A percentile compares a stretch with the other conserved stretches of the same genome.
Evolutionary conservation across 2,888 invertebrate genomes (phyloP).

Genomic region (Oxyteleia sp.): DNA sequence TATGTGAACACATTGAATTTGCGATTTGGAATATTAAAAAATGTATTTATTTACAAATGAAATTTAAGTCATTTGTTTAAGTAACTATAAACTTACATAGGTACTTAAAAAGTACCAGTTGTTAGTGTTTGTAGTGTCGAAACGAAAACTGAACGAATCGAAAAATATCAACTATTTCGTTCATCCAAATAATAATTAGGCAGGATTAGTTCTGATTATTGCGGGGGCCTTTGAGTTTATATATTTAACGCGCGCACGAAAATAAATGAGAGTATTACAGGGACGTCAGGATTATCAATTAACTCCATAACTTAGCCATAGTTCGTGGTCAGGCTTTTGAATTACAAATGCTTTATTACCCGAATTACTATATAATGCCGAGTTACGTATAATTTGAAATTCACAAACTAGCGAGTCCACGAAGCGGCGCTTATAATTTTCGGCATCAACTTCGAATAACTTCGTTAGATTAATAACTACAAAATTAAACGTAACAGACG

Average conservation of each 20-base stretch:
- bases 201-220: slow-evolving; percentile 41
- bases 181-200: slow-evolving; percentile 8
- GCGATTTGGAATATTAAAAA: too few species aligned
- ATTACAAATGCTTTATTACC: slow-evolving; percentile 68
- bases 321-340: too few species aligned
- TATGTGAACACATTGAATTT: too few species aligned
- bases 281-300: slow-evolving; percentile 62
- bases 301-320: slow-evolving; percentile 62
- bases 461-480: slow-evolving; percentile 62
- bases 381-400: slow-evolving; percentile 60
- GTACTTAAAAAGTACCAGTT: too few species aligned
- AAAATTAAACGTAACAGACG: slow-evolving; percentile 39
- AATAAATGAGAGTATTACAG: slow-evolving; percentile 53
- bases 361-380: slow-evolving; percentile 58
- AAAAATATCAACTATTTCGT: too few species aligned
- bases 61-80: too few species aligned
- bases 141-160: too few species aligned
- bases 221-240: slow-evolving; percentile 28
- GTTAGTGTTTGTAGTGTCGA: too few species aligned
- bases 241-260: slow-evolving; percentile 33
- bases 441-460: slow-evolving; percentile 64
- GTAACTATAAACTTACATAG: too few species aligned
- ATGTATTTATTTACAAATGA: too few species aligned
- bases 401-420: slow-evolving; percentile 56
- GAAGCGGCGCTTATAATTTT: slow-evolving; percentile 51